These are phyloP conservation scores for Agrotis ipsilon DNA, from an alignment of 2,888 invertebrate species.

Conservation along the genomic window DNA sequence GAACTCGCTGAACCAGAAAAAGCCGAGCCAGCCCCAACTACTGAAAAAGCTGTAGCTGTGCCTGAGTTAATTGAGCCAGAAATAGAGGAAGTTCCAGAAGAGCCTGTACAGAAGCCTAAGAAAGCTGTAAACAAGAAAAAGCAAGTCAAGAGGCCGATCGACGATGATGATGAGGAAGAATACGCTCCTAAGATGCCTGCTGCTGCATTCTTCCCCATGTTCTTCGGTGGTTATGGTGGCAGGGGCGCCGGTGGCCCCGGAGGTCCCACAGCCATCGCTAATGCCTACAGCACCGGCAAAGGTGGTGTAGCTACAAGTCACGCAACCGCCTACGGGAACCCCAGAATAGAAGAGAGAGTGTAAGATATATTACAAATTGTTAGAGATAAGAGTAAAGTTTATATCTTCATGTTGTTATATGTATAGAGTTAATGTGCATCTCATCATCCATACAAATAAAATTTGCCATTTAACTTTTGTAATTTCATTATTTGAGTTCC, in stretches of 20 bases:
- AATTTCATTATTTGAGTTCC: slow-evolving; percentile 9
- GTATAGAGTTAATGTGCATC: slow-evolving; percentile 58
- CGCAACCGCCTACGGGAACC: slow-evolving; percentile 93
- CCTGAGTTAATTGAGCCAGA: slow-evolving; percentile 84
- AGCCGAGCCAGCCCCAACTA: slow-evolving; percentile 77
- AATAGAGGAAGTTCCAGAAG: slow-evolving; percentile 82
- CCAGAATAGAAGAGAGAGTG: slow-evolving; percentile 84
- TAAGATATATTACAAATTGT: slow-evolving; percentile 67
- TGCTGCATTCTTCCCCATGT: slow-evolving; percentile 93
- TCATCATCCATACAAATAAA: slow-evolving; percentile 57
- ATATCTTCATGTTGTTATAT: slow-evolving; percentile 64
- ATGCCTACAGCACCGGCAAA: slow-evolving; percentile 93
- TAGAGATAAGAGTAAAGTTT: slow-evolving; percentile 64
- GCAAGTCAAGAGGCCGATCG: slow-evolving; percentile 80
- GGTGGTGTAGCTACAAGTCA: slow-evolving; percentile 94
- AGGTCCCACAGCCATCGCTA: slow-evolving; percentile 93
- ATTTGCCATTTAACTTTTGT: slow-evolving; percentile 40
- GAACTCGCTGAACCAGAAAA: slow-evolving; percentile 81
- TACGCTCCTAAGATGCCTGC: slow-evolving; percentile 86
- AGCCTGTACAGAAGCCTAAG: slow-evolving; percentile 77
- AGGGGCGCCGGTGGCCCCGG: slow-evolving; percentile 90
- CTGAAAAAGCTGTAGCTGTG: slow-evolving; percentile 72
- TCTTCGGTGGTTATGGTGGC: slow-evolving; percentile 90
- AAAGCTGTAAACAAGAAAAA: slow-evolving; percentile 77
- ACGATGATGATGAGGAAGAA: slow-evolving; percentile 89